These are phyloP conservation scores for Argentina silus DNA, from an alignment of 2,797 vertebrate genomes.

Conservation along the genomic window DNA sequence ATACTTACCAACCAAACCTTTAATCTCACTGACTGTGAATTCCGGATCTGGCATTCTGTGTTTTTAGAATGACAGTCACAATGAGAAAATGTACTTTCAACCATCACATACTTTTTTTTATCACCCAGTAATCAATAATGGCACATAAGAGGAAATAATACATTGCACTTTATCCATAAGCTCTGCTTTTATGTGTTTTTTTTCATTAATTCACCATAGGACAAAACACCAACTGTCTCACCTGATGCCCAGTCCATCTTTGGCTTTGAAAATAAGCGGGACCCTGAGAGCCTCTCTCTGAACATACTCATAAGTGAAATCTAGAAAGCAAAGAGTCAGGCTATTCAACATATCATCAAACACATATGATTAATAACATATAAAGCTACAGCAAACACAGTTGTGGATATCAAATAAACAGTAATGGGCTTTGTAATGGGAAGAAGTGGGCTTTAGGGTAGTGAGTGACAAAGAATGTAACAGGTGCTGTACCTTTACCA, in stretches of 20 bases:
- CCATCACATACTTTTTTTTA: neutral
- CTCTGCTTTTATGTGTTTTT: no score
- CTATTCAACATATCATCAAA: neutral
- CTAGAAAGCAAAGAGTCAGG: slow-evolving; percentile 73
- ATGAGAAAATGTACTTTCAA: neutral
- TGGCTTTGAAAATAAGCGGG: slow-evolving; percentile 92
- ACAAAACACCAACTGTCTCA: slow-evolving; percentile 67
- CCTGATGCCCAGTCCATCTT: slow-evolving; percentile 95
- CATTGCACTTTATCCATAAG: slow-evolving; percentile 6
- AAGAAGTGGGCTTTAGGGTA: neutral
- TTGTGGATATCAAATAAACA: neutral
- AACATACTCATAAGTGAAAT: slow-evolving; percentile 96
- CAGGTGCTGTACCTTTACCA: slow-evolving; percentile 84
- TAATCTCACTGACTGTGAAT: slow-evolving; percentile 94
- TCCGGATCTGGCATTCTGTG: slow-evolving; percentile 93
- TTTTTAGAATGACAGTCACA: slow-evolving; percentile 43
- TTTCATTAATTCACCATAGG: no score
- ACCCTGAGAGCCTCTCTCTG: slow-evolving; percentile 91
- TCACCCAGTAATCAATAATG: neutral
- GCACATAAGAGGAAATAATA: slow-evolving; percentile 4
- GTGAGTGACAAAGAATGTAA: neutral
- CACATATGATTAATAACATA: neutral
- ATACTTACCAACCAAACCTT: slow-evolving; percentile 96
- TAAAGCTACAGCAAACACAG: neutral
- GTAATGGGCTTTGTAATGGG: neutral